phyloP scores from a whole-genome alignment of 2,888 invertebrate genomes.

The Caenorhabditis wallacei region DNA sequence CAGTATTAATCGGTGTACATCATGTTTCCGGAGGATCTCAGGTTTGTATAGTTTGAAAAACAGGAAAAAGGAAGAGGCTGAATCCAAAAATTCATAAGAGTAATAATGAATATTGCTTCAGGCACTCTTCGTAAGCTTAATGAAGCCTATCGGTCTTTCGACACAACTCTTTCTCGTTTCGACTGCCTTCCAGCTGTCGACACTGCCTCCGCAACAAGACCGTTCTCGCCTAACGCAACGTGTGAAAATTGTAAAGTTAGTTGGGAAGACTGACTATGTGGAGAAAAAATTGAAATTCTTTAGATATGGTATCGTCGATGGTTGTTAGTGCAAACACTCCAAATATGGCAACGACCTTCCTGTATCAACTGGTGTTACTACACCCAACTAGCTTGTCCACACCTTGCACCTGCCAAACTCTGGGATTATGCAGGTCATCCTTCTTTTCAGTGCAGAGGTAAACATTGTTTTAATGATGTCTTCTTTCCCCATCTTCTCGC shows the following conservation, averaged over 20 bases:
- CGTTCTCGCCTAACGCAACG: slow-evolving; percentile 82
- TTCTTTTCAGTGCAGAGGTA: slow-evolving; percentile 82
- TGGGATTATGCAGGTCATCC: slow-evolving; percentile 83
- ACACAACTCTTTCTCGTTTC: slow-evolving; percentile 72
- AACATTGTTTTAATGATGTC: not conserved
- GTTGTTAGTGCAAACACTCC: slow-evolving; percentile 73
- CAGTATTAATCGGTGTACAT: slow-evolving; percentile 61
- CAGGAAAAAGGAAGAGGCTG: slow-evolving; percentile 3
- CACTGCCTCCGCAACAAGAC: slow-evolving; percentile 80
- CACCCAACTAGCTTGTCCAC: slow-evolving; percentile 82
- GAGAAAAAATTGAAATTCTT: slow-evolving; percentile 29
- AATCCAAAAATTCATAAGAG: not conserved
- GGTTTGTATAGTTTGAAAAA: slow-evolving; percentile 26
- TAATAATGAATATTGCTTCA: slow-evolving; percentile 40
- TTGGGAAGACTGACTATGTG: slow-evolving; percentile 20
- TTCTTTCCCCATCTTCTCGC: not conserved
- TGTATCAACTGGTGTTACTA: slow-evolving; percentile 83
- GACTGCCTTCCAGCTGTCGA: slow-evolving; percentile 81
- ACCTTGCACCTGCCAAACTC: slow-evolving; percentile 80
- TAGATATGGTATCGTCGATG: slow-evolving; percentile 83
- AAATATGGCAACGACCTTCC: slow-evolving; percentile 71
- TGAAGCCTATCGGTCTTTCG: slow-evolving; percentile 71
- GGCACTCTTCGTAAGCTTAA: slow-evolving; percentile 60
- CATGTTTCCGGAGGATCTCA: slow-evolving; percentile 64
- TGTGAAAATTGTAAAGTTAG: slow-evolving; percentile 81